Conservation (phyloP, 2,888 invertebrate species). For the Lacanobia wlatinum region DNA sequence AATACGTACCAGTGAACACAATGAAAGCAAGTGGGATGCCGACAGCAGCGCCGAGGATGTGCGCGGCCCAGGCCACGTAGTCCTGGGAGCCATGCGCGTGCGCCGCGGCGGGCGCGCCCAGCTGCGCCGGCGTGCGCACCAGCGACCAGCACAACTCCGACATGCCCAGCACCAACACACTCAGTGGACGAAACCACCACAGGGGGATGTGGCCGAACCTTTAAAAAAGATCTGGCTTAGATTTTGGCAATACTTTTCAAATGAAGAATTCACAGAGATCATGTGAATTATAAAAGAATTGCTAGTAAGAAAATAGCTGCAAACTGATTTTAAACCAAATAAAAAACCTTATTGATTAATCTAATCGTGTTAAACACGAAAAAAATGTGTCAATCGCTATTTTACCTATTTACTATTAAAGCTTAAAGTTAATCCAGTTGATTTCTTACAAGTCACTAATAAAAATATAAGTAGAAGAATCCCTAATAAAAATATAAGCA, state of each 20-base stretch:
- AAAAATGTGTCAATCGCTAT: background rate
- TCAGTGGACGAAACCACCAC: conserved; percentile 90
- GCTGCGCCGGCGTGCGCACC: conserved; percentile 58
- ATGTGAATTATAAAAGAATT: background rate
- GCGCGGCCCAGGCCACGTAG: conserved; percentile 93
- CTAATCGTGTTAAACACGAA: background rate
- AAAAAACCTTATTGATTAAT: background rate
- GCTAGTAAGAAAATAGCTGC: background rate
- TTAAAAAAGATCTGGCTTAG: conserved; percentile 16
- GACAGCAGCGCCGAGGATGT: conserved; percentile 92
- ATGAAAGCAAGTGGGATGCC: conserved; percentile 92
- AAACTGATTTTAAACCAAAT: background rate
- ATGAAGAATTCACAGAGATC: background rate
- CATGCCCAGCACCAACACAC: conserved; percentile 91
- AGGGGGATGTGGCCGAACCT: conserved; percentile 86
- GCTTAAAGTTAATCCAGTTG: background rate
- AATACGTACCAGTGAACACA: conserved; percentile 85
- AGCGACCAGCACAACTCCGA: conserved; percentile 91
- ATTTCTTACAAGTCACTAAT: background rate
- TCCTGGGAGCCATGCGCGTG: conserved; percentile 65
- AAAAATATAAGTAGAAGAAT: background rate
- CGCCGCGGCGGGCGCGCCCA: conserved; percentile 52
- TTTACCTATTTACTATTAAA: background rate
- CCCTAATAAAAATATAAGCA: background rate
- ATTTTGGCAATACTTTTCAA: background rate